Evolutionary conservation across 2,888 invertebrate genomes (phyloP).

Genomic region (Drosophila trichaetosa): DNA sequence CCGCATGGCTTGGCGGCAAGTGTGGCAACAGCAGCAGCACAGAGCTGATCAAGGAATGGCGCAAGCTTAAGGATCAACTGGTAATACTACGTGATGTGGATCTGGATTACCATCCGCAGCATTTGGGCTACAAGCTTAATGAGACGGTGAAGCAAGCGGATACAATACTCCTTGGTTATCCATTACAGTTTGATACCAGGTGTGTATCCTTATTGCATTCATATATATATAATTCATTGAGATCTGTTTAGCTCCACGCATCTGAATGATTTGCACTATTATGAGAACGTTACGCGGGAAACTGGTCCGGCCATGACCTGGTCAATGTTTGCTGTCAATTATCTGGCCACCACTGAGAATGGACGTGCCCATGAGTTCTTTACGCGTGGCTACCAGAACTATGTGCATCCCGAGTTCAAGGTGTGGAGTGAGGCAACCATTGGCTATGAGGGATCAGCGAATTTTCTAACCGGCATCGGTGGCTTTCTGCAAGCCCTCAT

Average conservation of each 20-base stretch:
- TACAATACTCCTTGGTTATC: slow-evolving; percentile 87
- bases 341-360: slow-evolving; percentile 85
- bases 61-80: slow-evolving; percentile 86
- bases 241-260: slow-evolving; percentile 76
- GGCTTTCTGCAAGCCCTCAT: slow-evolving; percentile 87
- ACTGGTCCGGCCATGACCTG: slow-evolving; percentile 88
- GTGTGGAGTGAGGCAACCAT: slow-evolving; percentile 87
- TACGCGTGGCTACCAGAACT: slow-evolving; percentile 86
- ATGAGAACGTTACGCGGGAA: slow-evolving; percentile 86
- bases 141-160: slow-evolving; percentile 87
- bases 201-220: slow-evolving; percentile 58
- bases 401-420: slow-evolving; percentile 87
- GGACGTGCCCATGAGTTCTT: slow-evolving; percentile 85
- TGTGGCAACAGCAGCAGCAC: slow-evolving; percentile 43
- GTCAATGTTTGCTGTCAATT: slow-evolving; percentile 88
- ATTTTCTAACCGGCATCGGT: slow-evolving; percentile 88
- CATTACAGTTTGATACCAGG: slow-evolving; percentile 86
- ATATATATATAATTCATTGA: not conserved
- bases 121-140: slow-evolving; percentile 85
- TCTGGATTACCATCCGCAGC: slow-evolving; percentile 87
- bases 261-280: slow-evolving; percentile 86
- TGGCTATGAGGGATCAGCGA: slow-evolving; percentile 86
- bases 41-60: slow-evolving; percentile 61
- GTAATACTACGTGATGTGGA: slow-evolving; percentile 86
- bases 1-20: slow-evolving; percentile 85